Conservation (phyloP, 2,113 vertebrate species). For the Cacatua alba region DNA sequence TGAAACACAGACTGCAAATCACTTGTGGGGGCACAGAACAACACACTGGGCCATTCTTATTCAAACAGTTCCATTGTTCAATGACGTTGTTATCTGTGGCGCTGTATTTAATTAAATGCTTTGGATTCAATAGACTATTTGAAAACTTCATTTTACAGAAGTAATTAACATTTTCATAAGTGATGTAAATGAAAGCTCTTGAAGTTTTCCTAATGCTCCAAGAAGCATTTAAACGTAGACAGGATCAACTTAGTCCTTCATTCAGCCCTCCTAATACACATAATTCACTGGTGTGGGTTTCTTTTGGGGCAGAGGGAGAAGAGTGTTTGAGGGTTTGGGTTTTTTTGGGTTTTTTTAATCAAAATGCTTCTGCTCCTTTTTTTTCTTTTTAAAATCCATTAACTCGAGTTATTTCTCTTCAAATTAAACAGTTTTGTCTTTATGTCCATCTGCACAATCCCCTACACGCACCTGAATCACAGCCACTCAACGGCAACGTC, state of each 20-base stretch:
- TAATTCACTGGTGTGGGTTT: background rate
- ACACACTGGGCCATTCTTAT: background rate
- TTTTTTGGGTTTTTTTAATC: background rate
- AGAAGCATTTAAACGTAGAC: background rate
- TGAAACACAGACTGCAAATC: background rate
- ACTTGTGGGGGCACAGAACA: background rate
- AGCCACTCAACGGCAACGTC: background rate
- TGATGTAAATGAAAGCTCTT: background rate
- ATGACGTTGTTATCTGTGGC: background rate
- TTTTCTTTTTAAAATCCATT: background rate
- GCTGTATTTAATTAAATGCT: background rate
- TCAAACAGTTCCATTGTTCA: background rate
- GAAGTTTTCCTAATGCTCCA: background rate
- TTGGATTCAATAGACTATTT: background rate
- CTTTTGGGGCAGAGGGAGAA: background rate
- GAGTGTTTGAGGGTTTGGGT: fast-evolving
- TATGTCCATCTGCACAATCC: background rate
- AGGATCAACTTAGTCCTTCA: background rate
- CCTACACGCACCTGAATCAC: fast-evolving
- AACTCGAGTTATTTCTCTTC: background rate
- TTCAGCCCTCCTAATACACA: background rate
- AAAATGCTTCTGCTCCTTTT: background rate
- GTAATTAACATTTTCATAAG: background rate
- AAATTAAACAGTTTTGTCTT: background rate
- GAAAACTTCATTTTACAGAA: background rate